Evolutionary conservation across 2,888 invertebrate species (phyloP).

Genomic region (Athalia cordata): DNA sequence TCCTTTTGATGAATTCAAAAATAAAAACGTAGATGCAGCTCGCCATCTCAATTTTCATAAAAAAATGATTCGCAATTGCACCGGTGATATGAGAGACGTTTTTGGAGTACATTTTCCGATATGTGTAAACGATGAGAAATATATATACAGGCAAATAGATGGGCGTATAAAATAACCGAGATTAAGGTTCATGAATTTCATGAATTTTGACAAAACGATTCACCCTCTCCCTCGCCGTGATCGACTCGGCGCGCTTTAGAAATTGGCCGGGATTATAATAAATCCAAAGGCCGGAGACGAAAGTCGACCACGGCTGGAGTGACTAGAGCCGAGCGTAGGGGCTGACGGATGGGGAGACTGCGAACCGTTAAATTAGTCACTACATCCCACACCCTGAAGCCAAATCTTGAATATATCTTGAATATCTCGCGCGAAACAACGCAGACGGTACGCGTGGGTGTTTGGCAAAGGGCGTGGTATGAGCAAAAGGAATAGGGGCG

Average conservation of each 20-base stretch:
- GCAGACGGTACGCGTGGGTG: slow-evolving; percentile 27
- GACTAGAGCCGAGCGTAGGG: slow-evolving; percentile 43
- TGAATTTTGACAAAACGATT: slow-evolving; percentile 47
- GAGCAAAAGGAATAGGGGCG: slow-evolving; percentile 1
- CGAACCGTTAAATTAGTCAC: slow-evolving; percentile 59
- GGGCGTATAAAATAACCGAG: slow-evolving; percentile 7
- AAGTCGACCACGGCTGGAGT: slow-evolving; percentile 43
- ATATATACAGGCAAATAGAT: slow-evolving; percentile 19
- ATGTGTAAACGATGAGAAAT: too few relatives aligned
- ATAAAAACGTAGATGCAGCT: too few relatives aligned
- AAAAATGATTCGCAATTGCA: too few relatives aligned
- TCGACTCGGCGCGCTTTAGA: slow-evolving; percentile 45
- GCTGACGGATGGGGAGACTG: slow-evolving; percentile 57
- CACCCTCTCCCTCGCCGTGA: slow-evolving; percentile 34
- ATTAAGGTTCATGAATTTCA: slow-evolving; percentile 47
- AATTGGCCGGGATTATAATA: slow-evolving; percentile 47
- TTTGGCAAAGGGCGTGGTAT: slow-evolving; percentile 23
- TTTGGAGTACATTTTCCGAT: too few relatives aligned
- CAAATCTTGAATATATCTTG: slow-evolving; percentile 41
- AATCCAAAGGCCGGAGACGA: slow-evolving; percentile 45
- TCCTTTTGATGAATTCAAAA: too few relatives aligned
- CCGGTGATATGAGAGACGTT: too few relatives aligned
- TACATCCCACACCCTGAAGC: slow-evolving; percentile 46
- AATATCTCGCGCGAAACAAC: slow-evolving; percentile 46
- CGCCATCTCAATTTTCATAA: too few relatives aligned